Evolutionary conservation across 2,113 vertebrate genomes (phyloP).

Genomic region (Microtus oregoni): DNA sequence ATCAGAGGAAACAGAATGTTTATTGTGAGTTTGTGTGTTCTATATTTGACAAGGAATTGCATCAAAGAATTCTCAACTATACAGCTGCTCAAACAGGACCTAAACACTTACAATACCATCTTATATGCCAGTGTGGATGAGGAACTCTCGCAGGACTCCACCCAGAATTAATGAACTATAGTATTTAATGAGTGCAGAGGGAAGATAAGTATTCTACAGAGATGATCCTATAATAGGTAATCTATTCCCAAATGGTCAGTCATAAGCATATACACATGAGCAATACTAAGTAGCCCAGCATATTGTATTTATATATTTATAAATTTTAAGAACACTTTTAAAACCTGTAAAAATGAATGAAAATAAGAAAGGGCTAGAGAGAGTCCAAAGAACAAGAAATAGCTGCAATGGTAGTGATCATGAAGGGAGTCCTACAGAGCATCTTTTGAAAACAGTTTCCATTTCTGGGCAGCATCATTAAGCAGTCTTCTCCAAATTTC

Average conservation of each 20-base stretch:
- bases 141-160: neutral
- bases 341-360: neutral
- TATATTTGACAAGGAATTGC: neutral
- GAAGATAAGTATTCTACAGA: neutral
- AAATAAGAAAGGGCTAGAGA: neutral
- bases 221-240: neutral
- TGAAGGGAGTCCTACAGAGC: neutral
- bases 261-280: neutral
- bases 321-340: neutral
- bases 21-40: neutral
- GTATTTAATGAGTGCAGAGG: neutral
- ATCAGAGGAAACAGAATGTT: neutral
- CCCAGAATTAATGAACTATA: neutral
- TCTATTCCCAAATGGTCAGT: neutral
- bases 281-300: neutral
- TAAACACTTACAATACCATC: neutral
- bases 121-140: neutral
- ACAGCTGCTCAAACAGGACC: neutral
- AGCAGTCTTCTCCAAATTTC: neutral
- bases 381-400: neutral
- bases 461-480: neutral
- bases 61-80: neutral
- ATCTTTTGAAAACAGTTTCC: neutral
- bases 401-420: neutral
- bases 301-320: neutral